These are phyloP conservation scores for Ploceus nigricollis DNA, from an alignment of 2,113 vertebrate species.

Conservation along the genomic window DNA sequence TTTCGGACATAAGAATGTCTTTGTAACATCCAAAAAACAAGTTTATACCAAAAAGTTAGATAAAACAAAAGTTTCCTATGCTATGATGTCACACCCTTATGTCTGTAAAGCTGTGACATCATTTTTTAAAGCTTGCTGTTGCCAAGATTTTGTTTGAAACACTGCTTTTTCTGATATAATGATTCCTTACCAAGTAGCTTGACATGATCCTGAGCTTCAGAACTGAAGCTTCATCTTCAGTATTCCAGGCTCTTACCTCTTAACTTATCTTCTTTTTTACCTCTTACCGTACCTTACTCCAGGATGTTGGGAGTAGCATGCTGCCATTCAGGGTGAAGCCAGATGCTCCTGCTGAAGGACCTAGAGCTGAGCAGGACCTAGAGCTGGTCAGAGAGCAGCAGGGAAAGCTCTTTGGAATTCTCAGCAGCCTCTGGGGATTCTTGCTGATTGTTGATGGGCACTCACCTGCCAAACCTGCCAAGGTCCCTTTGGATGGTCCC, in stretches of 20 bases:
- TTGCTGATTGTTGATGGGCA: background rate
- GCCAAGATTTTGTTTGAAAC: background rate
- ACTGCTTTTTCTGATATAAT: background rate
- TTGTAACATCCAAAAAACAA: background rate
- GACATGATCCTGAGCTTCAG: background rate
- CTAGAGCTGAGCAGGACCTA: too few relatives aligned
- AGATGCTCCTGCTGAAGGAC: background rate
- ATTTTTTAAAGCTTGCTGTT: background rate
- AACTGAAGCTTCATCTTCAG: background rate
- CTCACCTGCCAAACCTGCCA: background rate
- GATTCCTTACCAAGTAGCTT: background rate
- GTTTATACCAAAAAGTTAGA: background rate
- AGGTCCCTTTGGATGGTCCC: background rate
- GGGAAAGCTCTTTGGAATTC: background rate
- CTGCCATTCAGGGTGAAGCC: background rate
- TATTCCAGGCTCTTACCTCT: background rate
- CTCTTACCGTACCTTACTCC: too few relatives aligned
- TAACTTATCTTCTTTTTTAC: too few relatives aligned
- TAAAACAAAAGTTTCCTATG: background rate
- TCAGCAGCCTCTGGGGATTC: background rate
- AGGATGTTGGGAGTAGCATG: background rate
- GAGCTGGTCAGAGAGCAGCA: background rate
- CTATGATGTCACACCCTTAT: background rate
- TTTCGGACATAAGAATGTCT: background rate
- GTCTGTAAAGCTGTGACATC: background rate